Percentiles rank a stretch among this genome's conserved stretches.
phyloP scores from a whole-genome alignment of 1,140 invertebrate species.

The Heliconius congener region DNA sequence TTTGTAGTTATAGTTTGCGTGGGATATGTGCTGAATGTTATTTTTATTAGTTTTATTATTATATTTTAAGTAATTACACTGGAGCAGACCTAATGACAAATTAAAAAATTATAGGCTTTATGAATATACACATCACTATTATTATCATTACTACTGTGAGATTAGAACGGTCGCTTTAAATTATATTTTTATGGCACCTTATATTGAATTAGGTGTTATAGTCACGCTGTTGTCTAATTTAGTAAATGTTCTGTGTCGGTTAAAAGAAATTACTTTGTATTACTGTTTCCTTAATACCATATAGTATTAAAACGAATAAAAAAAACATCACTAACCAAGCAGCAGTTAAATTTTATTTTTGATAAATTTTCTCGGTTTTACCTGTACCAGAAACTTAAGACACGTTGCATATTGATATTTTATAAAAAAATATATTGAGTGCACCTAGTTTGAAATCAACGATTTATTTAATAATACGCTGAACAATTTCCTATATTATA shows the following conservation, averaged over 20 bases:
- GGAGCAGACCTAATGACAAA: conserved; percentile 27
- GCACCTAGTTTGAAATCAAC: too few species aligned
- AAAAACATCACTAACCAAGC: not conserved
- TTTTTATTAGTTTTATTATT: conserved; percentile 38
- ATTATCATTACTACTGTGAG: conserved; percentile 7
- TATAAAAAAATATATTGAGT: not conserved
- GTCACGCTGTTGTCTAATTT: conserved; percentile 13
- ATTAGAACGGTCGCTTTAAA: not conserved
- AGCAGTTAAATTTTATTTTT: too few species aligned
- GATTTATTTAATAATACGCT: too few species aligned
- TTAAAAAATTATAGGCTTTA: conserved; percentile 24
- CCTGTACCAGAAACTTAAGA: too few species aligned
- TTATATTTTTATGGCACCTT: not conserved
- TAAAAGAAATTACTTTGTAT: not conserved
- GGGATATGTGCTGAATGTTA: conserved; percentile 38
- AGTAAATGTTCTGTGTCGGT: not conserved
- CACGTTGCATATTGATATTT: not conserved
- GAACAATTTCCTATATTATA: too few species aligned
- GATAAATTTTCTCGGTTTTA: too few species aligned
- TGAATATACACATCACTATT: conserved; percentile 31
- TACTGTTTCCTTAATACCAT: too few species aligned
- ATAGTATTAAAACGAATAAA: not conserved
- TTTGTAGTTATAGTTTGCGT: conserved; percentile 52
- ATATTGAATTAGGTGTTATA: conserved; percentile 3
- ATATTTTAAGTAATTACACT: conserved; percentile 34